Conservation (phyloP, 2,113 vertebrate genomes). For the Barnardius zonarius region DNA sequence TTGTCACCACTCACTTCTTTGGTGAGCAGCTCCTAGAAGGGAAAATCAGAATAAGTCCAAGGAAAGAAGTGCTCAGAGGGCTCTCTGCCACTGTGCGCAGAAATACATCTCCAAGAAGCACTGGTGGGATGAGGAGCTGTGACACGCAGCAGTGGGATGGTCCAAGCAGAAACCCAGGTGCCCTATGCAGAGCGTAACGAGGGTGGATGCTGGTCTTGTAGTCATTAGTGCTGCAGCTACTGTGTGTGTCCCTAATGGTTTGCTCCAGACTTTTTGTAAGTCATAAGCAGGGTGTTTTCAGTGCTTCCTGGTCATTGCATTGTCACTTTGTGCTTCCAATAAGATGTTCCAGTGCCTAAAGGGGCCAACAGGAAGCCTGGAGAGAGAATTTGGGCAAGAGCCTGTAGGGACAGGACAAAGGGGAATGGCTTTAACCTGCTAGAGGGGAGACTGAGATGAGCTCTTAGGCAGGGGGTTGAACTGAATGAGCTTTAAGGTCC, state of each 20-base stretch:
- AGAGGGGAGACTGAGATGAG: no score
- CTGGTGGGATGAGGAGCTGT: background rate
- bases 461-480: no score
- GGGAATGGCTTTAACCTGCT: no score
- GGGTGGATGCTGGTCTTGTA: background rate
- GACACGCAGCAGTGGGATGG: accelerated
- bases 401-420: no score
- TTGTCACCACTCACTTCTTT: background rate
- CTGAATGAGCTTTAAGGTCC: no score
- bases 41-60: background rate
- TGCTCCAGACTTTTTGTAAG: accelerated
- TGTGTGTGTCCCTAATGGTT: background rate
- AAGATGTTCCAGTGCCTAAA: background rate
- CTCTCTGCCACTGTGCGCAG: background rate
- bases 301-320: background rate
- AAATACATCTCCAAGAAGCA: background rate
- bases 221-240: accelerated
- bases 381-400: background rate
- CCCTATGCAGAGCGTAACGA: background rate
- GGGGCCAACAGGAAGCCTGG: background rate
- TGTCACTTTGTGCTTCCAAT: background rate
- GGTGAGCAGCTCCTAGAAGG: background rate
- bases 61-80: background rate
- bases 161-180: background rate
- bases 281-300: background rate